Evolutionary conservation across 2,113 vertebrate species (phyloP).

Genomic region (Ammodramus savannarum): DNA sequence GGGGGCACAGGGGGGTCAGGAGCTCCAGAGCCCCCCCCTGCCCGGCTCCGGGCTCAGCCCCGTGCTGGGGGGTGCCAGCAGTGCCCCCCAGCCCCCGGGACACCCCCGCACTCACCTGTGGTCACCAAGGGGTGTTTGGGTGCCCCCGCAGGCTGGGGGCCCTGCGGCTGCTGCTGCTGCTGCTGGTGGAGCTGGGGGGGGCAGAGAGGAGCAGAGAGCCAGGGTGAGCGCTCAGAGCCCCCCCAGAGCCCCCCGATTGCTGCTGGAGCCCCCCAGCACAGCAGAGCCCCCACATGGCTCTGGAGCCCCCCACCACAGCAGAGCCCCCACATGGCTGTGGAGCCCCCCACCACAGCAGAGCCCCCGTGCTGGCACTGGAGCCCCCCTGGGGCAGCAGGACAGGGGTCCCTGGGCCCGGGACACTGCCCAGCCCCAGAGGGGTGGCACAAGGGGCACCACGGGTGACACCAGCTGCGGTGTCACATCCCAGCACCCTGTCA

Average conservation of each 20-base stretch:
- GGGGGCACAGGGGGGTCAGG: neutral
- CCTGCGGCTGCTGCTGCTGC: conserved; percentile 39
- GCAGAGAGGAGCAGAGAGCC: neutral
- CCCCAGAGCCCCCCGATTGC: rapidly evolving
- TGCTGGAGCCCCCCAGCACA: neutral
- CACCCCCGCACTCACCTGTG: neutral
- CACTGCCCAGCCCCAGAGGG: too few relatives aligned
- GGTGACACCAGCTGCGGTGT: neutral
- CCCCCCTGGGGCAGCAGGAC: neutral
- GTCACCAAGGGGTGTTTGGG: neutral
- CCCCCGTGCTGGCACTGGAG: rapidly evolving
- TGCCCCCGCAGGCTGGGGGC: neutral
- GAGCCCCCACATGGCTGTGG: neutral
- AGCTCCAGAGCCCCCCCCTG: neutral
- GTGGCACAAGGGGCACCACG: neutral
- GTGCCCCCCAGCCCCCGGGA: neutral
- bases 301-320: neutral
- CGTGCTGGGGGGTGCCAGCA: conserved; percentile 75
- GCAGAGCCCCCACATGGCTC: neutral
- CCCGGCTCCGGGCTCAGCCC: conserved; percentile 76
- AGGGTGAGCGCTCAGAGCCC: neutral
- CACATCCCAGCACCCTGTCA: rapidly evolving
- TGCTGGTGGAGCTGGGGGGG: conserved; percentile 28
- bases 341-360: neutral
- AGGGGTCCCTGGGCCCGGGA: neutral